Percentiles rank a stretch among this genome's conserved stretches.
These are phyloP conservation scores for Galeruca laticollis DNA, from an alignment of 2,888 invertebrate genomes.

Conservation along the genomic window DNA sequence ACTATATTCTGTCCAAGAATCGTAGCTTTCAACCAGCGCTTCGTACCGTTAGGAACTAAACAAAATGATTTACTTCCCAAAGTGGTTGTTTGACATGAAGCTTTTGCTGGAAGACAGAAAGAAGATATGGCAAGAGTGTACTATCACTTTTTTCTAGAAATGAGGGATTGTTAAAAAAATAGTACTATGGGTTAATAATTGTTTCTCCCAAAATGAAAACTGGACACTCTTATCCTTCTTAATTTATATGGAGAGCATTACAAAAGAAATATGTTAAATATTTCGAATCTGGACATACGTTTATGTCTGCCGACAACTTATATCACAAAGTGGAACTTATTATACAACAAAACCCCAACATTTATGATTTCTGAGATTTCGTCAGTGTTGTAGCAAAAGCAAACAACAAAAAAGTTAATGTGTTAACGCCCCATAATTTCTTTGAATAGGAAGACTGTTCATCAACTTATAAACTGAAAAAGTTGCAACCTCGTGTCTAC, in stretches of 20 bases:
- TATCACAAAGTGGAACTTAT: not conserved
- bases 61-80: not conserved
- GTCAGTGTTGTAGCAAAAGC: constrained; percentile 19
- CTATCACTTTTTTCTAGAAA: constrained; percentile 11
- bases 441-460: not conserved
- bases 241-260: too few relatives aligned
- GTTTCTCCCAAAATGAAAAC: too few relatives aligned
- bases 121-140: not conserved
- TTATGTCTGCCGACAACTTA: too few relatives aligned
- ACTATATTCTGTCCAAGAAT: constrained; percentile 15
- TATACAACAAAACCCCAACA: not conserved
- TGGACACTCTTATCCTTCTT: too few relatives aligned
- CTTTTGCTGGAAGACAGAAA: constrained; percentile 15
- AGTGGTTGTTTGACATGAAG: constrained; percentile 7
- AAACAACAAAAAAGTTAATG: constrained; percentile 29
- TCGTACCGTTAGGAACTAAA: constrained; percentile 9
- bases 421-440: constrained; percentile 20
- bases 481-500: too few relatives aligned
- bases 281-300: too few relatives aligned
- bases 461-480: not conserved
- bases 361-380: constrained; percentile 6
- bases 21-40: not conserved
- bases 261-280: too few relatives aligned
- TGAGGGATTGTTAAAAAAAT: constrained; percentile 7
- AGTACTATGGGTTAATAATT: not conserved